phyloP scores from a whole-genome alignment of 2,888 invertebrate species.

The Mystacides longicornis region DNA sequence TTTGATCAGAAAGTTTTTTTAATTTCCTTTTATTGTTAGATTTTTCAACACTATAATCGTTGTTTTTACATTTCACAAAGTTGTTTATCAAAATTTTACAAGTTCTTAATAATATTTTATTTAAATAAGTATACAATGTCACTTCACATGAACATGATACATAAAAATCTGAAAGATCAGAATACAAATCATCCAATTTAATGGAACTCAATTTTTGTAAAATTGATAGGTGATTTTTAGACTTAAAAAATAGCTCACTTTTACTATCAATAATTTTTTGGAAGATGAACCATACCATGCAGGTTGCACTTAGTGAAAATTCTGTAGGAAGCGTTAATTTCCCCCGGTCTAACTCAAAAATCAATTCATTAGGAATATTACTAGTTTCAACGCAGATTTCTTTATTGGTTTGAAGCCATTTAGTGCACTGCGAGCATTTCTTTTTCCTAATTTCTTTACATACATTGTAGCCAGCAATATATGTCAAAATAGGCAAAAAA shows the following conservation, averaged over 20 bases:
- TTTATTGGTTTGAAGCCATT: neutral
- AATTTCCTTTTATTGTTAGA: neutral
- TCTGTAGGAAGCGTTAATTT: constrained; percentile 1
- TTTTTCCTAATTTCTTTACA: neutral
- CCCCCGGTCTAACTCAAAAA: neutral
- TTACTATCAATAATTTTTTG: neutral
- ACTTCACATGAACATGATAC: neutral
- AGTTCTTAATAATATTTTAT: neutral
- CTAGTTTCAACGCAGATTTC: neutral
- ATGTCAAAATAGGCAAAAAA: neutral
- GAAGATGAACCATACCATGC: neutral
- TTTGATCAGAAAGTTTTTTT: neutral
- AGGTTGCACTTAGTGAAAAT: neutral
- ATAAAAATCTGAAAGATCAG: neutral
- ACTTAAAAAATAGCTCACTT: neutral
- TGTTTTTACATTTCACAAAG: neutral
- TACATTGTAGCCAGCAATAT: constrained; percentile 1
- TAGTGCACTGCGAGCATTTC: neutral
- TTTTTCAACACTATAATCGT: neutral
- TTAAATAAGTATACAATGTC: neutral
- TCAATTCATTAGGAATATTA: neutral
- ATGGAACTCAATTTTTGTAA: neutral
- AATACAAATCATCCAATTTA: neutral
- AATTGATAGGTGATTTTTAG: neutral
- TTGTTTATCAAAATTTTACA: neutral